These are phyloP conservation scores for Bothrops jararaca DNA, from an alignment of 2,113 vertebrate genomes.

Conservation along the genomic window DNA sequence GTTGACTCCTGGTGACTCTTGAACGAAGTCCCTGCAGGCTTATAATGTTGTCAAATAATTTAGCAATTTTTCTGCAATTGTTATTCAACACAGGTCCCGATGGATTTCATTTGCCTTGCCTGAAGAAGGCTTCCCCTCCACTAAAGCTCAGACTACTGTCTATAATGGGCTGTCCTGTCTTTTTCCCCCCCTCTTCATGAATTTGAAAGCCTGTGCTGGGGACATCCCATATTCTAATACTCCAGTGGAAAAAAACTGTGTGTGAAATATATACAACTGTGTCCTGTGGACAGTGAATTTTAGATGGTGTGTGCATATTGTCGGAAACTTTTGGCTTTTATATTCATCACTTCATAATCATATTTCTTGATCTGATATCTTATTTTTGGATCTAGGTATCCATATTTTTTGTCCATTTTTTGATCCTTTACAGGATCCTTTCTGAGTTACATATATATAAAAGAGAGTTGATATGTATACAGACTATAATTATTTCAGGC, in stretches of 20 bases:
- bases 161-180: conserved; percentile 22
- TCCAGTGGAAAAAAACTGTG: conserved; percentile 37
- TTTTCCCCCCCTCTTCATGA: neutral
- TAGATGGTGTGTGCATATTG: neutral
- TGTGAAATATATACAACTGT: conserved; percentile 5
- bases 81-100: conserved; percentile 26
- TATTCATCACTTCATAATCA: rapidly evolving
- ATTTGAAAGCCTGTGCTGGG: neutral
- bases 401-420: neutral
- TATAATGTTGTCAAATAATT: conserved; percentile 13
- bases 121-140: neutral
- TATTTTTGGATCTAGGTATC: neutral
- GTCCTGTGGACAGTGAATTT: neutral
- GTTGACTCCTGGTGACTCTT: neutral
- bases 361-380: neutral
- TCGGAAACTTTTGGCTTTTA: rapidly evolving
- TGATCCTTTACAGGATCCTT: neutral
- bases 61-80: neutral
- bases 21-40: neutral
- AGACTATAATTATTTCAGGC: neutral
- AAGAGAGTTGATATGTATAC: neutral
- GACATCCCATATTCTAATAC: neutral
- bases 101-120: conserved; percentile 10
- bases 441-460: neutral
- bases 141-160: conserved; percentile 30